Evolutionary conservation across 1,140 invertebrate genomes (phyloP), one percentile per base, ranked within the genome.

Genomic region (Drosophila prosaltans): DNA sequence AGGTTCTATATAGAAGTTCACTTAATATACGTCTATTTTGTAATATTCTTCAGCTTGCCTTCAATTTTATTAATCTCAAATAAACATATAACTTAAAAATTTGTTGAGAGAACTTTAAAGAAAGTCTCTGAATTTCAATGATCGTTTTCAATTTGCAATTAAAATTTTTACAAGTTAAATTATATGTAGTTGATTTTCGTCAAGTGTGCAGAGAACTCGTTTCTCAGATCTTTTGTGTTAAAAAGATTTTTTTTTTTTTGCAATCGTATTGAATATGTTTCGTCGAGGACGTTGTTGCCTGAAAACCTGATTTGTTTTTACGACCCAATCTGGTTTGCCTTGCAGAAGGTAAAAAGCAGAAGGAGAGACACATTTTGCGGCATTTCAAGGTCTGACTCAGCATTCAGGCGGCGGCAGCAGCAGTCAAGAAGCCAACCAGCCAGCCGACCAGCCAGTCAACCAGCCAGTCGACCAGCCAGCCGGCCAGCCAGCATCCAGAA

Each of bases 361-460:
- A 0, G 39, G 24, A 7, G 60, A 86, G 82, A 86, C 82, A 86
- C 45, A 51, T 51, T 79, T 76, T 86, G 82, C 84, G 76, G 83
- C 83, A 89, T 89, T 89, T 88, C 83, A 88, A 88, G 84, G 84
- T 88, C 84, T 88, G 84, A 88, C 73, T 88, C 83, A 88, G 83
- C 80, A 69, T 43, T 55, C 65, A 69, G 36, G 30, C 65, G 21
- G 40, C 16, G 16, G 16, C 16, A 16, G 16, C 16, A 16, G 16
- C 43, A 28, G 32, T 36, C 32, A 36, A 36, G 32, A 36, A 32
- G 36, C 36, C 16, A 24, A 28, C 26, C 24, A 41, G 32, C 41
- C 32, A 58, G 45, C 28, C 36, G 32, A 7, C 45, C 2, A 21
- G 45, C 45, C 45, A 48, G 45, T 9, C 45, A 26, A 86, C 82